Base-by-base conservation (phyloP, 2,797 vertebrate genomes). In the Microctenopoma steveboyesi region DNA sequence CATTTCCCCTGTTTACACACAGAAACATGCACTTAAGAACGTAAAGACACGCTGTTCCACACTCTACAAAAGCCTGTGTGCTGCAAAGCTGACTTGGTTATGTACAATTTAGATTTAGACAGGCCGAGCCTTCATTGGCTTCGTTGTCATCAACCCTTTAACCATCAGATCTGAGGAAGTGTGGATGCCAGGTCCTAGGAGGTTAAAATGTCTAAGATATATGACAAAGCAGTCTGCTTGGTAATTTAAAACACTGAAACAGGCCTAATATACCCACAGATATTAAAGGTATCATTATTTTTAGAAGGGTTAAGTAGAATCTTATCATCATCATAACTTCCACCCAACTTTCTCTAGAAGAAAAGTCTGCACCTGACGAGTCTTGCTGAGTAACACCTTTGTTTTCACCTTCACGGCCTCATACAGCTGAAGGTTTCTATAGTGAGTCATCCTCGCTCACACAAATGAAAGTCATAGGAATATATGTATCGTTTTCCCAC, bases 1-100 rank as follows among this genome's bases (percentile, higher is more conserved):
- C 98, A 99, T 99, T 77, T 99, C 98, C 73, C 98, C 98, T 99
- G 76, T 11, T 83, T 46, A 80, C 28, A 75, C 33, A 82, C 30
- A 62, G 27, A 69, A 3, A 28, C 25, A 54, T 25, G 10, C 8
- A 11, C 0, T 4, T 67, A 8, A 66, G 30, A 4, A 27, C 10
- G 67, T 4, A 27, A 47, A 65, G 48, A 49, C 11, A 51, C 10
- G 52, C 8, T 1, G 4, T 0, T 14, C 30, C 50, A 5, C 12
- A 7, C 13, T 45, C 37, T 45, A 45, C 4, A 15, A 30, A 3
- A 40, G 8, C 25, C 49, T 9, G 53, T 28, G 2, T 46, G 15
- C 15, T 18, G 9, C 28, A 52, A 51, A 40, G n/a, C 35, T 52
- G 39, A 30, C 56, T 56, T 49, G 1, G 1, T 12, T 13, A 45